phyloP scores from a whole-genome alignment of 1,140 invertebrate genomes.

The Pseudomyrmex cubaensis region DNA sequence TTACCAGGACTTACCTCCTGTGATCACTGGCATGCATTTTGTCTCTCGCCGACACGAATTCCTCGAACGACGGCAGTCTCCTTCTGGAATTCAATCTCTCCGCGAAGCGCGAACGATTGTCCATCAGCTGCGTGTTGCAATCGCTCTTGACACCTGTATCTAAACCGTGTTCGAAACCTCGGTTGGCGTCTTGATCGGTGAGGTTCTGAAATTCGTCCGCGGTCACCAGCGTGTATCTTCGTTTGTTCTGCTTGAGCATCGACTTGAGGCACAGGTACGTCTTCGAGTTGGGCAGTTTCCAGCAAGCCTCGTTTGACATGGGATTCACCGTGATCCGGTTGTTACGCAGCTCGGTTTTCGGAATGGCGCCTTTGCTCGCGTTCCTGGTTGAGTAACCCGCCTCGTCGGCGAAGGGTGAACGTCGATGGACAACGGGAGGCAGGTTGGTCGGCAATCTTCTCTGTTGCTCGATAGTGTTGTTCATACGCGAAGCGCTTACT shows the following conservation, averaged over 20 bases:
- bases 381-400: constrained; percentile 14
- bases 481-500: constrained; percentile 18
- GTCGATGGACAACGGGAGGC: constrained; percentile 12
- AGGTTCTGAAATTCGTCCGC: constrained; percentile 78
- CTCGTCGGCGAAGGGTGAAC: constrained; percentile 49
- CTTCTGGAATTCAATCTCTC: constrained; percentile 58
- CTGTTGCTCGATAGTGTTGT: too few species aligned
- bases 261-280: constrained; percentile 82
- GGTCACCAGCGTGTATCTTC: constrained; percentile 81
- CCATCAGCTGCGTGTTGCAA: background rate
- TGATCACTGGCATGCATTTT: constrained; percentile 7
- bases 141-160: background rate
- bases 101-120: constrained; percentile 40
- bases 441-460: constrained; percentile 11
- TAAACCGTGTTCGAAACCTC: background rate
- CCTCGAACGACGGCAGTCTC: constrained; percentile 51
- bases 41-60: background rate
- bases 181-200: constrained; percentile 31
- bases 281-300: constrained; percentile 75
- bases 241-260: constrained; percentile 80
- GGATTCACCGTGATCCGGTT: constrained; percentile 76
- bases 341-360: constrained; percentile 67
- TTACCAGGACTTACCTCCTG: constrained; percentile 57
- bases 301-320: constrained; percentile 70
- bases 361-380: constrained; percentile 73